Conservation (phyloP, 2,888 invertebrate genomes). For the Anodontia alba region DNA sequence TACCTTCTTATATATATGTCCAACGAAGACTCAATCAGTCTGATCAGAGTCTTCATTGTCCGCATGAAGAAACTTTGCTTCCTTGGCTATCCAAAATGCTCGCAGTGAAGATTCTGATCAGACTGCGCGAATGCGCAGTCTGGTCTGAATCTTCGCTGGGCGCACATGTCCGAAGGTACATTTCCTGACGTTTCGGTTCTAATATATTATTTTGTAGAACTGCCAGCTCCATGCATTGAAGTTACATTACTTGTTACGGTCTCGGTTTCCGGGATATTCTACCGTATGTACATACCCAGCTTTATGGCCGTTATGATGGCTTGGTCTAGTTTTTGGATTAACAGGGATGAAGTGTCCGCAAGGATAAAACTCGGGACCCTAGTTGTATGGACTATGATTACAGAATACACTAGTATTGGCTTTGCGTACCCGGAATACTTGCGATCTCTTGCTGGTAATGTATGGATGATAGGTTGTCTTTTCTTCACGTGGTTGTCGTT, state of each 20-base stretch:
- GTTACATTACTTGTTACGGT: background rate
- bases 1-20: too few species aligned
- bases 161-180: too few species aligned
- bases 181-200: too few species aligned
- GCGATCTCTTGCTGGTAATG: slow-evolving; percentile 12
- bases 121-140: too few species aligned
- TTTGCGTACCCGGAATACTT: slow-evolving; percentile 18
- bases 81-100: too few species aligned
- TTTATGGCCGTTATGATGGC: slow-evolving; percentile 35
- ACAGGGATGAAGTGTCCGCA: slow-evolving; percentile 31
- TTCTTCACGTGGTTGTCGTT: slow-evolving; percentile 28
- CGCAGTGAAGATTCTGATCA: too few species aligned
- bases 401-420: slow-evolving; percentile 24
- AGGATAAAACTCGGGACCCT: slow-evolving; percentile 43
- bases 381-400: slow-evolving; percentile 32
- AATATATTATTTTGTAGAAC: background rate
- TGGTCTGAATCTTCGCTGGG: too few species aligned
- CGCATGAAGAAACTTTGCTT: too few species aligned
- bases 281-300: slow-evolving; percentile 35
- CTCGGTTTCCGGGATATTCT: background rate
- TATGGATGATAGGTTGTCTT: slow-evolving; percentile 32
- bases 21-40: too few species aligned
- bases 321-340: slow-evolving; percentile 49
- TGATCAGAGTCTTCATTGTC: too few species aligned
- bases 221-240: slow-evolving; percentile 18